Percentiles rank a stretch among this genome's conserved stretches.
phyloP scores from a whole-genome alignment of 2,797 vertebrate genomes.

The Molossus alvarezi region DNA sequence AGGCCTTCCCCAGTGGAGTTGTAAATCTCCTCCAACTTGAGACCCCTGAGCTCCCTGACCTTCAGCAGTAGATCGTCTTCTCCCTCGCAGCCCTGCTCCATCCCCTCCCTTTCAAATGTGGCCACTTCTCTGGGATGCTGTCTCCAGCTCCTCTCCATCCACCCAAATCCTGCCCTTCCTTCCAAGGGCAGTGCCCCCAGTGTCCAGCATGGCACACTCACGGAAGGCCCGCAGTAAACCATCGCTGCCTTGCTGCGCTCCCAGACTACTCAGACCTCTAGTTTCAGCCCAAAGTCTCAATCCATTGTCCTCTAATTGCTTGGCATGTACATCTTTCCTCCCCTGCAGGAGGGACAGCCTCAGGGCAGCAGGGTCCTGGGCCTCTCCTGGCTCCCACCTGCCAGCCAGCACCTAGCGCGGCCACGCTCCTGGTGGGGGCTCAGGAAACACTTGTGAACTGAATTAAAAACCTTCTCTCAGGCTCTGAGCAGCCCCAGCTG shows the following conservation, averaged over 20 bases:
- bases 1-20: rapidly evolving
- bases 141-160: background rate
- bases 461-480: constrained; percentile 80
- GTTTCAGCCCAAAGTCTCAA: constrained; percentile 44
- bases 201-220: background rate
- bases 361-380: background rate
- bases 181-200: background rate
- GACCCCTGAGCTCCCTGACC: background rate
- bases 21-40: background rate
- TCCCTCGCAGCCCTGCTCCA: background rate
- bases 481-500: constrained; percentile 78
- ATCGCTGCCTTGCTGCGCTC: background rate
- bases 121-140: background rate
- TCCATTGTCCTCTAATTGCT: constrained; percentile 78
- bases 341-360: constrained; percentile 67
- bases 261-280: background rate
- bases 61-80: background rate
- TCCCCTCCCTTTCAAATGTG: background rate
- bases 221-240: background rate
- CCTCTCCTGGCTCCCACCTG: constrained; percentile 73
- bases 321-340: constrained; percentile 71
- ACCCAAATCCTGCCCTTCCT: background rate
- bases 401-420: constrained; percentile 66
- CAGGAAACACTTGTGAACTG: constrained; percentile 78
- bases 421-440: constrained; percentile 76